phyloP scores from a whole-genome alignment of 2,113 vertebrate species.

The Mus spicilegus region DNA sequence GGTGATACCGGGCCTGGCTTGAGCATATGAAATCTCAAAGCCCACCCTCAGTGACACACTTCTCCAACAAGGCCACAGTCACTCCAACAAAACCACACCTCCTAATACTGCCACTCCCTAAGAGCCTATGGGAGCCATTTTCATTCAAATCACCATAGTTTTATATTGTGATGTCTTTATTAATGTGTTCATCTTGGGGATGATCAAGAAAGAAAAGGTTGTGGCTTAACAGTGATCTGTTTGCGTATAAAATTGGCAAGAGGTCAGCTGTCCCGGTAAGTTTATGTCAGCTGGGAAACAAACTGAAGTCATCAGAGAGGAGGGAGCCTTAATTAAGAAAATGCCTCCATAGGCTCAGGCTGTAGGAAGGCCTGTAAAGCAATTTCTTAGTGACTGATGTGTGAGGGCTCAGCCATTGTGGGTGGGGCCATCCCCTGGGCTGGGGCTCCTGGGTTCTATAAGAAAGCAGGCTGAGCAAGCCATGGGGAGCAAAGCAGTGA shows the following conservation, averaged over 20 bases:
- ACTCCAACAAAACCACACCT: background rate
- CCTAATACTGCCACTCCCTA: background rate
- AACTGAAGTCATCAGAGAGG: background rate
- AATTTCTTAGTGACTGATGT: background rate
- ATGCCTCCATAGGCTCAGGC: background rate
- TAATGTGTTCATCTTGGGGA: background rate
- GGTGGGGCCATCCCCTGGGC: background rate
- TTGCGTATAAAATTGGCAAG: background rate
- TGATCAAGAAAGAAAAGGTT: background rate
- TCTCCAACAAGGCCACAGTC: background rate
- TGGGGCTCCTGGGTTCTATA: background rate
- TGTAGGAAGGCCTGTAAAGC: background rate
- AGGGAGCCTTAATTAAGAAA: background rate
- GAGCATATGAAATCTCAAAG: background rate
- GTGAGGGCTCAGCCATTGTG: background rate
- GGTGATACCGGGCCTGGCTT: background rate
- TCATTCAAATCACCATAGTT: background rate
- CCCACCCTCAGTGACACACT: background rate
- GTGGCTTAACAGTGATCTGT: background rate
- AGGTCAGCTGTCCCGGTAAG: background rate
- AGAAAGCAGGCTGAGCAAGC: background rate
- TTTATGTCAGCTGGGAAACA: background rate
- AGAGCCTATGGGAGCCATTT: background rate
- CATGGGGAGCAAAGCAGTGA: background rate
- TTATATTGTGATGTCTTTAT: background rate